Base-by-base conservation (phyloP, 2,888 invertebrate species). In the Epiblema foenella region DNA sequence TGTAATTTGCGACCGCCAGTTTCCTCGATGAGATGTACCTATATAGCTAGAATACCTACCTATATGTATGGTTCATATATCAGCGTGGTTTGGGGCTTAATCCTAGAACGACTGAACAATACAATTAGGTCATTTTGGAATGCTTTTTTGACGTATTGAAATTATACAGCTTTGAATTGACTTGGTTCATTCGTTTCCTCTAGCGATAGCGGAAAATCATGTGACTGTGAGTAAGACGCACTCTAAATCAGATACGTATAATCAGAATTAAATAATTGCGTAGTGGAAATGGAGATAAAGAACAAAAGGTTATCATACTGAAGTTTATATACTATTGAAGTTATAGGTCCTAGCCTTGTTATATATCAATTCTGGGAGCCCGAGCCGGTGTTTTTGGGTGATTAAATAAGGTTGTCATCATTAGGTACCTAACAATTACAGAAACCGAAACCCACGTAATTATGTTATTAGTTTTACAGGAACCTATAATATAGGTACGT, bases 1-100 rank as follows among this genome's bases (percentile, higher is more conserved):
- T 58, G 69, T 58, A 69, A 69, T 69, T 69, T 69, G 64, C 49
- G 56, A 33, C 59, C 66, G 51, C 42, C 12, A 12, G 65, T 66
- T 33, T 67, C 49, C 46, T 24, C 39, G 62, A 63, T 63, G 52
- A 18, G 18, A 51, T 37, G 33, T 59, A 42, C 24, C 11, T 57
- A 58, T 39, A 4, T 59, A 24, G 10, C 9, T 17, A 46, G 11
- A 15, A 2, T 60, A 24, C 46, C 4, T 51, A 18, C 12, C 12
- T 4, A 5, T 15, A 15, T 15, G 42, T 42, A 42, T 42, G 15
- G 12, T 42, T 42, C 24, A 24, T 24, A 24, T 24, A 24, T 24
- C 24, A 24, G 24, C 2, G 24, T 24, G 24, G 24, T 24, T 24
- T 24, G 24, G 24, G 24, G 24, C 4, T 24, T 24, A 24, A 24